A percentile compares a stretch with the other conserved stretches of the same genome.
These are phyloP conservation scores for Holothuria scabra DNA, from an alignment of 53 echinoderm and acorn worm genomes.

Conservation along the genomic window DNA sequence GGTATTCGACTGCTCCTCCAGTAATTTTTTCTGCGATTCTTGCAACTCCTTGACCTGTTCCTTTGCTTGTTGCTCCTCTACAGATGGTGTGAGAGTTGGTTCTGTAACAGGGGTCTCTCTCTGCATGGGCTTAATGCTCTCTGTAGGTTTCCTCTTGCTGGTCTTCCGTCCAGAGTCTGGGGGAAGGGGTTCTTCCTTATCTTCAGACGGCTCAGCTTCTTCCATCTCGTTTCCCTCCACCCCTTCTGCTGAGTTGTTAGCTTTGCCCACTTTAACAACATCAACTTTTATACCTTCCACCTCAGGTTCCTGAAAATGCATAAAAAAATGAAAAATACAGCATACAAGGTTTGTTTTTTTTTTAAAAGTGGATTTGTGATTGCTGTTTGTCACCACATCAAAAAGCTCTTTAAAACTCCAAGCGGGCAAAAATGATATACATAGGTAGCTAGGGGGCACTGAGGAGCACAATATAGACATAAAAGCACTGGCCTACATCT, in stretches of 20 bases:
- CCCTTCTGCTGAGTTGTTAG: no score
- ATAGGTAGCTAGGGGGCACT: no score
- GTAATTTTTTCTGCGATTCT: background rate
- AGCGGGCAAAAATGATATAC: no score
- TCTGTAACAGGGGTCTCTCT: constrained; percentile 22
- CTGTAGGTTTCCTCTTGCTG: constrained; percentile 29
- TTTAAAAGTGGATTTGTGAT: no score
- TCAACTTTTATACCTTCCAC: constrained; percentile 16
- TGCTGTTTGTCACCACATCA: no score
- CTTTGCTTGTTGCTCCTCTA: constrained; percentile 24
- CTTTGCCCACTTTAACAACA: background rate
- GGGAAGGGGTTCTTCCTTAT: background rate
- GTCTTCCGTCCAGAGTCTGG: background rate
- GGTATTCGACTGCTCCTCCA: background rate
- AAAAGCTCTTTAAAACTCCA: no score
- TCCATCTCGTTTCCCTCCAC: no score
- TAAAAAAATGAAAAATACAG: background rate
- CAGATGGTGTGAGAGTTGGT: background rate
- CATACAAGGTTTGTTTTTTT: background rate
- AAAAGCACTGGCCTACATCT: no score
- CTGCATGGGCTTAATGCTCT: constrained; percentile 47
- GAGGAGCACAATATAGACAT: no score
- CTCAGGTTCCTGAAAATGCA: constrained; percentile 2
- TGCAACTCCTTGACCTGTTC: constrained; percentile 1
- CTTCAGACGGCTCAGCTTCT: background rate